Percentiles rank a stretch among this genome's conserved stretches.
phyloP scores from a whole-genome alignment of 2,113 vertebrate genomes.

The Australoheros scitulus region DNA sequence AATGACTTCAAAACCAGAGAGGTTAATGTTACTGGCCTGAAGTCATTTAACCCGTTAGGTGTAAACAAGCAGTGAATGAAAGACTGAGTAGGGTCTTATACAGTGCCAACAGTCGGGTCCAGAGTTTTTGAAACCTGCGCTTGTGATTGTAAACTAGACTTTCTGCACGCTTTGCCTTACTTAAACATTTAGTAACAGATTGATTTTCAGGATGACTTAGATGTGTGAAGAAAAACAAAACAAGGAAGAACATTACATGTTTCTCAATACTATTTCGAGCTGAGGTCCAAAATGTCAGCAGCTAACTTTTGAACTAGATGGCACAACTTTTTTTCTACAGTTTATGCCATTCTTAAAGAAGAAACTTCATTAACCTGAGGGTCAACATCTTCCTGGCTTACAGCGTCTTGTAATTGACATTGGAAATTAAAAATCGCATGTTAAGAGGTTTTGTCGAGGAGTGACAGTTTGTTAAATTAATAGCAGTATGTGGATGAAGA shows the following conservation, averaged over 20 bases:
- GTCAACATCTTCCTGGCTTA: background rate
- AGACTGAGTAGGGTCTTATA: background rate
- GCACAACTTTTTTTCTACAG: background rate
- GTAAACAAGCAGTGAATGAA: background rate
- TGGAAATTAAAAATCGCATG: slow-evolving; percentile 17
- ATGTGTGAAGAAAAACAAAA: background rate
- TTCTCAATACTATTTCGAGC: background rate
- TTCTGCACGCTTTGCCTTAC: background rate
- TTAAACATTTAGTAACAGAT: background rate
- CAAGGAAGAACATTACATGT: background rate
- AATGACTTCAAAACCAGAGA: background rate
- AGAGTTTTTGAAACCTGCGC: background rate
- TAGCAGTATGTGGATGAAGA: background rate
- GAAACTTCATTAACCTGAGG: slow-evolving; percentile 46
- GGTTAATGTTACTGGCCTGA: background rate
- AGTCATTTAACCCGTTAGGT: background rate
- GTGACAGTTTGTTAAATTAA: background rate
- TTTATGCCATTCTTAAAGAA: background rate
- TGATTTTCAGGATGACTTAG: background rate
- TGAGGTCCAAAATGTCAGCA: slow-evolving; percentile 8
- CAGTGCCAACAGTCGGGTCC: background rate
- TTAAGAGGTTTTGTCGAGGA: background rate
- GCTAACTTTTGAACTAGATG: background rate
- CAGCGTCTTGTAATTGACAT: slow-evolving; percentile 33
- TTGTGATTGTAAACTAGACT: background rate